Percentiles rank a stretch among this genome's conserved stretches.
Conservation (phyloP, 2,888 invertebrate genomes). For the Protonemura montana region DNA sequence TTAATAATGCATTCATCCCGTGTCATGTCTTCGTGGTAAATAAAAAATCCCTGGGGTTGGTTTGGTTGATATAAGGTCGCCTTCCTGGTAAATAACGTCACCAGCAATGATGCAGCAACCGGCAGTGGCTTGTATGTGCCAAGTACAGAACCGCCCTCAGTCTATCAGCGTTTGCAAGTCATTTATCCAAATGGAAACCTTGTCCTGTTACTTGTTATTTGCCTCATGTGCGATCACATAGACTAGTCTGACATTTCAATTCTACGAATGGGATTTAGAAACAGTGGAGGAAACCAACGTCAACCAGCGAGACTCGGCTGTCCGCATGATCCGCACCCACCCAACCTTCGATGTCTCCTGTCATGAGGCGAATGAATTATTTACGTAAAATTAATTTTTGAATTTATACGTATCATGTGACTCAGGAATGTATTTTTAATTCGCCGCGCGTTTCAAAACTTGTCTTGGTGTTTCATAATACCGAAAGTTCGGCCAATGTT, state of each 20-base stretch:
- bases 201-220: neutral
- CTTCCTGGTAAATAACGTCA: constrained; percentile 7
- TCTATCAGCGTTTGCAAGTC: neutral
- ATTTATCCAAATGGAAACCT: constrained; percentile 7
- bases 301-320: neutral
- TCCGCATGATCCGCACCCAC: neutral
- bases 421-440: neutral
- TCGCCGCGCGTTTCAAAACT: neutral
- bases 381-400: neutral
- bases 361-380: neutral
- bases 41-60: neutral
- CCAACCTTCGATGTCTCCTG: neutral
- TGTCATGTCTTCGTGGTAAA: neutral
- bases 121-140: neutral
- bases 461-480: neutral
- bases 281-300: neutral
- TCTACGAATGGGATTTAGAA: neutral
- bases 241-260: neutral
- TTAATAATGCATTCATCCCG: neutral
- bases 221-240: neutral
- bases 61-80: neutral
- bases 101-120: neutral
- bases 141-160: neutral
- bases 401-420: constrained; percentile 12
- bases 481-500: neutral